phyloP scores from a whole-genome alignment of 2,797 vertebrate species.

The Ataeniobius toweri region DNA sequence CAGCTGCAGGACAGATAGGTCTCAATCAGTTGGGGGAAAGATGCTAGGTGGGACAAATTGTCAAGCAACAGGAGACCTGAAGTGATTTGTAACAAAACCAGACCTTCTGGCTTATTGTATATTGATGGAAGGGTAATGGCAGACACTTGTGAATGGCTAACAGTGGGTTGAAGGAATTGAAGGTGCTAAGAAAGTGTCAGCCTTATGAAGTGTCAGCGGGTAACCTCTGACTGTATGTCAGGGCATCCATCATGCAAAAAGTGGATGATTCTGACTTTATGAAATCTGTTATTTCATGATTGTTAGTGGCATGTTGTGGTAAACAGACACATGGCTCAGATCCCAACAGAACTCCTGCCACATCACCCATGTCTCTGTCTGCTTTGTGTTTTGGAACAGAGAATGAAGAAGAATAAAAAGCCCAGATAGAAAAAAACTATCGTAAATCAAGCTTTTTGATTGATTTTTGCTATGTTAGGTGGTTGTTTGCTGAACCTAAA shows the following conservation, averaged over 20 bases:
- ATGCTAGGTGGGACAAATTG: too few species aligned
- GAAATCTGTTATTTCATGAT: constrained; percentile 18
- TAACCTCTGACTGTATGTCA: not conserved
- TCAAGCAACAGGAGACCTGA: not conserved
- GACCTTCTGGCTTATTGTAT: not conserved
- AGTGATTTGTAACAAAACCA: not conserved
- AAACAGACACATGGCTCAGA: constrained; percentile 1
- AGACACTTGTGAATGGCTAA: not conserved
- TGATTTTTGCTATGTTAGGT: constrained; percentile 28
- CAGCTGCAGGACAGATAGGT: not conserved
- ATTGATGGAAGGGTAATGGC: not conserved
- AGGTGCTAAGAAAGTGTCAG: not conserved
- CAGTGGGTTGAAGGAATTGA: not conserved
- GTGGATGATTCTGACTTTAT: not conserved
- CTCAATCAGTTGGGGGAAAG: not conserved
- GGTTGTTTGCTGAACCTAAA: constrained; percentile 44
- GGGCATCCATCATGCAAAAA: constrained; percentile 22
- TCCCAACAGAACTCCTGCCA: not conserved
- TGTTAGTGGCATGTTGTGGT: constrained; percentile 18
- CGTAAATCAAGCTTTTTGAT: constrained; percentile 28
- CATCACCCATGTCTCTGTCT: constrained; percentile 12
- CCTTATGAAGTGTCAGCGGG: not conserved
- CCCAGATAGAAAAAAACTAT: not conserved
- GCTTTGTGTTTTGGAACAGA: constrained; percentile 24
- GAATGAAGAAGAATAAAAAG: constrained; percentile 18